These are phyloP conservation scores for Lepidonotus clava DNA, from an alignment of 2,888 invertebrate genomes.

Conservation along the genomic window DNA sequence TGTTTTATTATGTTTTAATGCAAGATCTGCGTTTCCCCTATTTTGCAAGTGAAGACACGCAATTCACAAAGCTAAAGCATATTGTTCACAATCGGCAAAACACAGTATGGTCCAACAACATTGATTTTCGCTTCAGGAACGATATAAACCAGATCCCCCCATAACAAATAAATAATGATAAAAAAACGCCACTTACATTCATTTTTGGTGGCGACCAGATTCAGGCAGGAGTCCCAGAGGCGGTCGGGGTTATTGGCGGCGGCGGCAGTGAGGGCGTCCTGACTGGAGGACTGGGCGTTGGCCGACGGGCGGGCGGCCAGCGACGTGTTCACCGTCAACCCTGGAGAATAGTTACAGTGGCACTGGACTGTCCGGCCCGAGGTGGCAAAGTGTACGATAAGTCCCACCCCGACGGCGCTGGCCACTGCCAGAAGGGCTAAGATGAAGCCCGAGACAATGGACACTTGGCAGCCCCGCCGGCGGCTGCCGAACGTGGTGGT, in stretches of 20 bases:
- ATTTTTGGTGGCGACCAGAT: constrained; percentile 25
- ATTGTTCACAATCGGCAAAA: too few relatives aligned
- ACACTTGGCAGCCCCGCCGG: constrained; percentile 48
- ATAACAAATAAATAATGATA: too few relatives aligned
- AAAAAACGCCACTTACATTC: constrained; percentile 58
- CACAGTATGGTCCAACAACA: too few relatives aligned
- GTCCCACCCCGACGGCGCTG: constrained; percentile 72
- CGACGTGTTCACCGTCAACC: not conserved
- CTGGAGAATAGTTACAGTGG: constrained; percentile 61
- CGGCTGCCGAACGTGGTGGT: constrained; percentile 27
- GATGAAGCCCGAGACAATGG: constrained; percentile 66
- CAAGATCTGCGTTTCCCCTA: too few relatives aligned
- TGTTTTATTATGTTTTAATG: too few relatives aligned
- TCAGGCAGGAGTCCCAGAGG: constrained; percentile 49
- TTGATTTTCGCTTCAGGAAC: too few relatives aligned
- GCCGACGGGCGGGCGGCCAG: not conserved
- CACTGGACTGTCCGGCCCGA: constrained; percentile 81
- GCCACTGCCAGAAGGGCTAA: constrained; percentile 69
- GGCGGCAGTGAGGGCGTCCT: not conserved
- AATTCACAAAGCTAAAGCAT: too few relatives aligned
- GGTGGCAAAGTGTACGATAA: constrained; percentile 72
- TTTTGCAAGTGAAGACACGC: too few relatives aligned
- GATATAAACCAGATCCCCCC: too few relatives aligned
- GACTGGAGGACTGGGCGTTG: not conserved
- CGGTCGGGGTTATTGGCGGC: not conserved